Conservation (phyloP, 2,113 vertebrate genomes). For the Cinclus mexicanus region DNA sequence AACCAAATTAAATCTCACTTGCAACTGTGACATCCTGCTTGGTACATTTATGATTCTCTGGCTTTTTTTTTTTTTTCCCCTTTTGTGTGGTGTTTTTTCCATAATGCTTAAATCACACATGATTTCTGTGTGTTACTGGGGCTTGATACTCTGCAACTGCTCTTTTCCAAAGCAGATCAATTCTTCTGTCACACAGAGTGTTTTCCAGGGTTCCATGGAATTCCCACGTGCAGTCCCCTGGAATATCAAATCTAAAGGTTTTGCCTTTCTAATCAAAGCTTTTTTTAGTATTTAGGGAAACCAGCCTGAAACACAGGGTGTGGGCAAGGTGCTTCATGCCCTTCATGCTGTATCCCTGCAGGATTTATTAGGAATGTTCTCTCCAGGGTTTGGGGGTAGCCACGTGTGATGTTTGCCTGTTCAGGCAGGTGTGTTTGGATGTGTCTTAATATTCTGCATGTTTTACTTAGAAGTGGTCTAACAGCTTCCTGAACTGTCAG, state of each 20-base stretch:
- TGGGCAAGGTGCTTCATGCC: background rate
- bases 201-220: background rate
- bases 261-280: background rate
- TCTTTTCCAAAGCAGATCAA: background rate
- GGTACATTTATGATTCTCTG: background rate
- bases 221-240: background rate
- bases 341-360: background rate
- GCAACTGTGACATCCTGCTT: background rate
- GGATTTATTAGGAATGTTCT: background rate
- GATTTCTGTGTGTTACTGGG: background rate
- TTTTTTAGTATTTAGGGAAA: background rate
- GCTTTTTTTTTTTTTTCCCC: background rate
- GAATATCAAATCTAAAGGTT: background rate
- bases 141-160: background rate
- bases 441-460: background rate
- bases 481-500: background rate
- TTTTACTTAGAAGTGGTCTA: background rate
- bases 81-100: background rate
- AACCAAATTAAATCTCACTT: background rate
- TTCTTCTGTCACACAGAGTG: background rate
- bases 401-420: background rate
- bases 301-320: background rate
- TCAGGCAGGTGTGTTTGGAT: background rate
- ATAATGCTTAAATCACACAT: background rate
- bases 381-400: background rate